phyloP scores from a whole-genome alignment of 2,113 vertebrate species.

The Natator depressus region DNA sequence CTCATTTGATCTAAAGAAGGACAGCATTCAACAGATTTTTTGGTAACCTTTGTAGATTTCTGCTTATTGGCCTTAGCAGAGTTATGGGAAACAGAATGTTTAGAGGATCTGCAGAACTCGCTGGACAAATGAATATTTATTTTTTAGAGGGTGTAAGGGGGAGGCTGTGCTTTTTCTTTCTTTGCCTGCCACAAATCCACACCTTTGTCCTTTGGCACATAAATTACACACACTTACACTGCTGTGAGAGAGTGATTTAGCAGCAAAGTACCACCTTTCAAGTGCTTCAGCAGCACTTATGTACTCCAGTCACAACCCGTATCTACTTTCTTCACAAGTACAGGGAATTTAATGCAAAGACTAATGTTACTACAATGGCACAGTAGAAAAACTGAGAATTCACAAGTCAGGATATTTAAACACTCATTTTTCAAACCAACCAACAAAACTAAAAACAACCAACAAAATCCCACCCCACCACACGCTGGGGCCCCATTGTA shows the following conservation, averaged over 20 bases:
- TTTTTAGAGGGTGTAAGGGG: not conserved
- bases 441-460: not conserved
- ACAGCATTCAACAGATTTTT: not conserved
- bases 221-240: not conserved
- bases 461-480: not conserved
- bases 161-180: not conserved
- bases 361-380: not conserved
- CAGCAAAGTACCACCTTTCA: not conserved
- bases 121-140: not conserved
- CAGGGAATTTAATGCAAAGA: not conserved
- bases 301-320: not conserved
- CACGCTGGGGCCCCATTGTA: not conserved
- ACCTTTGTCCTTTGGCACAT: not conserved
- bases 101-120: not conserved
- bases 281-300: fast-evolving
- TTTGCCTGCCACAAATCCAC: not conserved
- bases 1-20: too few species aligned
- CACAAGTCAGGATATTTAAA: not conserved
- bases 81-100: not conserved
- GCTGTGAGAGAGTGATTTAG: not conserved
- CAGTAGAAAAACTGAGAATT: not conserved
- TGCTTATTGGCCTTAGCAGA: not conserved
- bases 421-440: not conserved
- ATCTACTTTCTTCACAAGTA: not conserved
- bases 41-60: not conserved